These are phyloP conservation scores for Thunnus maccoyii DNA, from an alignment of 2,113 vertebrate genomes.

Conservation along the genomic window DNA sequence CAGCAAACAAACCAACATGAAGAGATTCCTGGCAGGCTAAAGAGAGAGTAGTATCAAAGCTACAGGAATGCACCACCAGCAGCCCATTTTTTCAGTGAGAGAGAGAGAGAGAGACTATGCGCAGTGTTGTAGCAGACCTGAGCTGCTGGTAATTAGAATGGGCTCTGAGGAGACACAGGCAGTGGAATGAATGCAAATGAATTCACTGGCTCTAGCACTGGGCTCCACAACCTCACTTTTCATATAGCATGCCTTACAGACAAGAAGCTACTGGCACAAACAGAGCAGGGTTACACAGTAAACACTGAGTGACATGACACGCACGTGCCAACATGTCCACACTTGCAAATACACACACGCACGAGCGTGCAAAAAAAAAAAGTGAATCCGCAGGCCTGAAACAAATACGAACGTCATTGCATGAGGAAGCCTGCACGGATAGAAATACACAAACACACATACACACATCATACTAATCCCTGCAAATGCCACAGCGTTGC, in stretches of 20 bases:
- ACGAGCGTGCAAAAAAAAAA: slow-evolving; percentile 43
- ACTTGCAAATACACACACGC: slow-evolving; percentile 1
- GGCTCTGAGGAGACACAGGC: slow-evolving; percentile 83
- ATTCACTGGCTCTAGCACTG: slow-evolving; percentile 79
- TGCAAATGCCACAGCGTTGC: slow-evolving; percentile 72
- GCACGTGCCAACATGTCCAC: slow-evolving; percentile 41
- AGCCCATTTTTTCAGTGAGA: slow-evolving; percentile 53
- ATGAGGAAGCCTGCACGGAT: slow-evolving; percentile 3
- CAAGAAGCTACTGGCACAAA: slow-evolving; percentile 75
- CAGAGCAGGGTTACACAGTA: slow-evolving; percentile 59
- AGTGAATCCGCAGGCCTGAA: slow-evolving; percentile 44
- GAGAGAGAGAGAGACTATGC: slow-evolving; percentile 55
- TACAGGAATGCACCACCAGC: slow-evolving; percentile 75
- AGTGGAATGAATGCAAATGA: slow-evolving; percentile 86
- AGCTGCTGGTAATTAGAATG: slow-evolving; percentile 85
- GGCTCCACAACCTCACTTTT: slow-evolving; percentile 78
- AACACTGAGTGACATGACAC: slow-evolving; percentile 69
- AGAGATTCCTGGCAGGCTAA: slow-evolving; percentile 73
- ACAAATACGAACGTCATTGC: slow-evolving; percentile 53
- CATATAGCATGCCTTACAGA: slow-evolving; percentile 78
- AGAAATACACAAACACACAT: slow-evolving; percentile 23
- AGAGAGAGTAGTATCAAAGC: slow-evolving; percentile 77
- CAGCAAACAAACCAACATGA: slow-evolving; percentile 75
- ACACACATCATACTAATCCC: slow-evolving; percentile 70
- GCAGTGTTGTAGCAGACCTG: slow-evolving; percentile 77